Evolutionary conservation across 2,113 vertebrate species (phyloP).

Genomic region (Plestiodon gilberti): DNA sequence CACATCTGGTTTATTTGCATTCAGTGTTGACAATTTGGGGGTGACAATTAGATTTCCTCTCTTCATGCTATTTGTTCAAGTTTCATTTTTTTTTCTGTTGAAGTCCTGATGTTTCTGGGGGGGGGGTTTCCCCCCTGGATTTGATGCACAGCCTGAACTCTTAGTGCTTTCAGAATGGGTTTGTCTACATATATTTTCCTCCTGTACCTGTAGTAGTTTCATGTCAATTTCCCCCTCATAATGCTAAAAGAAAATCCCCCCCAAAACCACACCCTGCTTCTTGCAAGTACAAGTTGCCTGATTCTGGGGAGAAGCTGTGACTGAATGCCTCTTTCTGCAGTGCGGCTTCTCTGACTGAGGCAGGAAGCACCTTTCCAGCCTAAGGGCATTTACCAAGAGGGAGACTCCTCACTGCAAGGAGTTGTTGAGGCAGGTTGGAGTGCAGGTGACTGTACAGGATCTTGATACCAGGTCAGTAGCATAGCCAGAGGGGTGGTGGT

Average conservation of each 20-base stretch:
- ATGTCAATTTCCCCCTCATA: not conserved
- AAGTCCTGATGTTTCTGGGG: not conserved
- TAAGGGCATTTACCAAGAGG: not conserved
- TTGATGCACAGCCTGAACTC: not conserved
- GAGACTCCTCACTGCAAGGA: not conserved
- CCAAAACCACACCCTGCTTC: too few relatives aligned
- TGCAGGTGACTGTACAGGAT: not conserved
- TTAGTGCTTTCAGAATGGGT: not conserved
- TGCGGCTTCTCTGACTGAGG: not conserved
- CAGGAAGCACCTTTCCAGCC: not conserved
- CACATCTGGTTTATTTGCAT: not conserved
- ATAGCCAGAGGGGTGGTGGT: too few relatives aligned
- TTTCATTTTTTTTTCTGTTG: too few relatives aligned
- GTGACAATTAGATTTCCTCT: not conserved
- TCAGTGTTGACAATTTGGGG: not conserved
- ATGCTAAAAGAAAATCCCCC: not conserved
- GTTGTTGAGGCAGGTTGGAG: not conserved
- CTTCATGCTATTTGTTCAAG: not conserved
- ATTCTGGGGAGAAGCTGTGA: not conserved
- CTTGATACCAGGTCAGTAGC: not conserved
- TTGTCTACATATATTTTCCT: not conserved
- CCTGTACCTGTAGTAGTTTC: not conserved
- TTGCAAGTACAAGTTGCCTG: not conserved
- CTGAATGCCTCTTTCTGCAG: not conserved
- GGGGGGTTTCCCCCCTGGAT: not conserved